These are phyloP conservation scores for Lamproptera curius DNA, from an alignment of 2,888 invertebrate genomes.

Conservation along the genomic window DNA sequence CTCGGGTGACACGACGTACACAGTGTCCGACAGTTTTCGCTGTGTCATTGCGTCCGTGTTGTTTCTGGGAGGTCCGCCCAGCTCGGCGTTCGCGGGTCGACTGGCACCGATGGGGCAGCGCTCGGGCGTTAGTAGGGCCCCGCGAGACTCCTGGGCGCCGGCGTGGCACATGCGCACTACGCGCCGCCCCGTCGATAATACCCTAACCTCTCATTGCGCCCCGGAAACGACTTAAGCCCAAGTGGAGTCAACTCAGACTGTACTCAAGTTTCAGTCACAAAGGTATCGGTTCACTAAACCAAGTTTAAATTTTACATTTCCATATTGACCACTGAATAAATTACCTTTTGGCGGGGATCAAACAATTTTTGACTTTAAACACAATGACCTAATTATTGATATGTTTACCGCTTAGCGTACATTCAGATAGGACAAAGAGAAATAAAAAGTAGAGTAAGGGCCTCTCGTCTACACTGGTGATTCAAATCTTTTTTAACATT, in stretches of 20 bases:
- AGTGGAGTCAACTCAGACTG: constrained; percentile 52
- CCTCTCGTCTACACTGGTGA: too few relatives aligned
- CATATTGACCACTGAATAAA: too few relatives aligned
- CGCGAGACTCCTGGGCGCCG: constrained; percentile 72
- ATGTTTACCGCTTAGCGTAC: too few relatives aligned
- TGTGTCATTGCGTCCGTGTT: constrained; percentile 25
- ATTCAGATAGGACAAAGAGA: too few relatives aligned
- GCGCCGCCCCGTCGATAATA: constrained; percentile 65
- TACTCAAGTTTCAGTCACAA: too few relatives aligned
- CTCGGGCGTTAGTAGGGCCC: constrained; percentile 61
- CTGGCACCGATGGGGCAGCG: constrained; percentile 55
- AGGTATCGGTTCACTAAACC: too few relatives aligned
- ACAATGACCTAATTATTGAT: too few relatives aligned
- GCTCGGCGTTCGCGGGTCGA: constrained; percentile 50
- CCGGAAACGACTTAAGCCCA: constrained; percentile 72
- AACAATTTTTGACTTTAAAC: too few relatives aligned
- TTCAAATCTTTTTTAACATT: too few relatives aligned
- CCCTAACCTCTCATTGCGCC: constrained; percentile 67
- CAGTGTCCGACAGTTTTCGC: constrained; percentile 31
- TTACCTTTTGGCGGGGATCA: too few relatives aligned
- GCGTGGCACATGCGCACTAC: constrained; percentile 64
- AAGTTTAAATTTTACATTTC: too few relatives aligned
- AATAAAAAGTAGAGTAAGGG: too few relatives aligned
- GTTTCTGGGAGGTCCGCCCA: constrained; percentile 39
- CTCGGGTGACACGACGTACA: constrained; percentile 37